These are phyloP conservation scores for Rhincodon typus DNA, from an alignment of 2,797 vertebrate species.

Conservation along the genomic window DNA sequence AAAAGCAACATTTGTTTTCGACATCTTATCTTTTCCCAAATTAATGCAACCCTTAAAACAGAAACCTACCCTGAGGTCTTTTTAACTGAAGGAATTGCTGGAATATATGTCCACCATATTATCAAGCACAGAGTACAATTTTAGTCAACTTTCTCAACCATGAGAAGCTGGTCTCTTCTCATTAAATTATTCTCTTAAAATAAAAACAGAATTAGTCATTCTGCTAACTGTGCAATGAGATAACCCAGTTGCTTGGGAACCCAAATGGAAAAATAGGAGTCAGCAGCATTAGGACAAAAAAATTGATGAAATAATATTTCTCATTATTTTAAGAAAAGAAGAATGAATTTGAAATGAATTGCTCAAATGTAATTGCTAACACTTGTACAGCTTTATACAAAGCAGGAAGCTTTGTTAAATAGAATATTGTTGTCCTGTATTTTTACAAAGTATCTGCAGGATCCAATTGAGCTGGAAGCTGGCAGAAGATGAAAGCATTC, in stretches of 20 bases:
- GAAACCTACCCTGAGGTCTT: neutral
- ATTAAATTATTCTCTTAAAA: neutral
- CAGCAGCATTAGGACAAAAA: neutral
- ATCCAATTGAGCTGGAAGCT: neutral
- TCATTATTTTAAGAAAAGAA: neutral
- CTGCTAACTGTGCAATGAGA: neutral
- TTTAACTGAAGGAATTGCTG: neutral
- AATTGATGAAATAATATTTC: neutral
- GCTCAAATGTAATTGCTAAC: neutral
- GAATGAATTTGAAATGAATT: neutral
- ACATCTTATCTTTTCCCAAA: neutral
- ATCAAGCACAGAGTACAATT: neutral
- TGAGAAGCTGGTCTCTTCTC: neutral
- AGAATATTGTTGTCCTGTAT: neutral
- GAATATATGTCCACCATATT: neutral
- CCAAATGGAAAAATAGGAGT: neutral
- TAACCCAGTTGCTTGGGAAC: neutral
- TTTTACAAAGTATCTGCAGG: neutral
- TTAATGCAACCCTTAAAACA: neutral
- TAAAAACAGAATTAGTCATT: neutral
- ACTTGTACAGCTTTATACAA: neutral
- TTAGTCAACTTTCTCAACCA: neutral
- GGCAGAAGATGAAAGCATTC: neutral
- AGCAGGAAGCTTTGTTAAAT: neutral
- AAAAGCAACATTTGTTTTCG: neutral